Conservation (phyloP, 2,113 vertebrate genomes). For the Martes martes region DNA sequence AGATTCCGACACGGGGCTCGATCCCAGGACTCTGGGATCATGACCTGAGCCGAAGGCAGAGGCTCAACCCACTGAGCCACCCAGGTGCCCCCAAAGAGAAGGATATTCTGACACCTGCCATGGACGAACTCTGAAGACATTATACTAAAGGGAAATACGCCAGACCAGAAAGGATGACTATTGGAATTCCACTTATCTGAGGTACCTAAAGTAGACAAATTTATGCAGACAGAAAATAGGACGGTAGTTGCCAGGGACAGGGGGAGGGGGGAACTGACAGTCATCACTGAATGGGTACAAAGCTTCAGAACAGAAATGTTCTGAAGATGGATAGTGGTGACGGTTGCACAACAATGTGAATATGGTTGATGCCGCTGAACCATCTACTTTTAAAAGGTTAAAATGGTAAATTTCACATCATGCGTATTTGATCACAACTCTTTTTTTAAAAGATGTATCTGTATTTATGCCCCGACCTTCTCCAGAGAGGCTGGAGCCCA, state of each 20-base stretch:
- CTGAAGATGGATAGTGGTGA: not conserved
- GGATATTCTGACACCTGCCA: not conserved
- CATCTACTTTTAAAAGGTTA: not conserved
- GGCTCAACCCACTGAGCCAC: too few species aligned
- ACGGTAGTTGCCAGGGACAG: not conserved
- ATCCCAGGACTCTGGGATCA: too few species aligned
- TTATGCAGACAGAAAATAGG: not conserved
- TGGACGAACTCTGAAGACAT: not conserved
- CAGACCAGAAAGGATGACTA: not conserved
- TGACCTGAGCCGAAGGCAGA: too few species aligned
- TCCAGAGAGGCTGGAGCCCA: not conserved
- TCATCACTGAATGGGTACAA: not conserved
- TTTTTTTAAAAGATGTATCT: not conserved
- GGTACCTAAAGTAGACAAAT: not conserved
- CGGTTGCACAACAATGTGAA: not conserved
- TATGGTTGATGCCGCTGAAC: not conserved
- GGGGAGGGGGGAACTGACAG: fast-evolving
- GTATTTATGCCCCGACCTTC: not conserved
- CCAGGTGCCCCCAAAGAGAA: not conserved
- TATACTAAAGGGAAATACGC: not conserved
- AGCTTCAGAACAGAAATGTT: not conserved
- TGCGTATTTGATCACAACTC: not conserved
- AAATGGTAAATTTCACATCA: not conserved
- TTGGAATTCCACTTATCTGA: not conserved
- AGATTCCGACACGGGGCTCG: too few species aligned